Percentiles rank a stretch among this genome's conserved stretches.
Conservation (phyloP, 2,888 invertebrate species). For the Mantis religiosa region DNA sequence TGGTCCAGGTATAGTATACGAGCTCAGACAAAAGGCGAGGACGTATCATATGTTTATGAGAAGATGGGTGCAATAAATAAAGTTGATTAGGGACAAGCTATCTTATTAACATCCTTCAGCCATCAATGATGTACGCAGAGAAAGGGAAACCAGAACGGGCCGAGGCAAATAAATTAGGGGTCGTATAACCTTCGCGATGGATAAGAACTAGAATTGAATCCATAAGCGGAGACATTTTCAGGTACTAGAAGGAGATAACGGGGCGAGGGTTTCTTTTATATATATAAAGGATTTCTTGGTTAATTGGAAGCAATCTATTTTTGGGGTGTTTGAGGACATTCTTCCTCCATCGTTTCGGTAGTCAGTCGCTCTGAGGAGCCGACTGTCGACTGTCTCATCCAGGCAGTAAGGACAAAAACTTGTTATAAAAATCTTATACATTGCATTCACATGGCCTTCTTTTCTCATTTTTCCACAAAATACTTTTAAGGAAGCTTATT, state of each 20-base stretch:
- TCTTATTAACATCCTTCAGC: constrained; percentile 24
- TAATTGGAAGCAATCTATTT: background rate
- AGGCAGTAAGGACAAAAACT: background rate
- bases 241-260: background rate
- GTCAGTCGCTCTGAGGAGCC: background rate
- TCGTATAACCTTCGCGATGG: background rate
- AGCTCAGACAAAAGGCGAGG: constrained; percentile 2
- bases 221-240: background rate
- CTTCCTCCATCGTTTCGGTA: background rate
- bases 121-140: background rate
- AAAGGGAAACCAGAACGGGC: background rate
- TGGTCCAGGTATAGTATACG: background rate
- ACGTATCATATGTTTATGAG: constrained; percentile 25
- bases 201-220: background rate
- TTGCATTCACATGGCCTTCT: too few relatives aligned
- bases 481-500: too few relatives aligned
- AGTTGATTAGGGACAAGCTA: constrained; percentile 22
- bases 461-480: too few relatives aligned
- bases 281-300: background rate
- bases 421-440: background rate
- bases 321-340: background rate
- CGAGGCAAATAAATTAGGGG: background rate
- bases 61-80: constrained; percentile 23
- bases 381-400: background rate
- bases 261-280: background rate